These are phyloP conservation scores for Acrocephalus kingi DNA, from an alignment of 2,113 vertebrate species.

Conservation along the genomic window DNA sequence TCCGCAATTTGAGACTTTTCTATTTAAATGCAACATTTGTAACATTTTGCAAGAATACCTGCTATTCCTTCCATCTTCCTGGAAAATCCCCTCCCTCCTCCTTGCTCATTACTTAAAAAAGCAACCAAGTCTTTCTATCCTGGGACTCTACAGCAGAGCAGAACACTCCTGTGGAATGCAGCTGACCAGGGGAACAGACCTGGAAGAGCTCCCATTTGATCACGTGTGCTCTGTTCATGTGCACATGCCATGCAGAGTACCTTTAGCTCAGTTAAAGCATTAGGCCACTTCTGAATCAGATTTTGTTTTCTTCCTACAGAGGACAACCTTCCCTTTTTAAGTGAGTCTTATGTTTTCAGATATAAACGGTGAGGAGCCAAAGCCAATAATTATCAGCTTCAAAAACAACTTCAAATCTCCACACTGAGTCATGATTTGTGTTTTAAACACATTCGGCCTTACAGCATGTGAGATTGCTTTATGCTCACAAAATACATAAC, in stretches of 20 bases:
- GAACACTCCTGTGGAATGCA: not conserved
- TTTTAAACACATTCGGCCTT: not conserved
- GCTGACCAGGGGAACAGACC: not conserved
- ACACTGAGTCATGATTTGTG: slow-evolving; percentile 7
- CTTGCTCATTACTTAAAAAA: not conserved
- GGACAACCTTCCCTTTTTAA: not conserved
- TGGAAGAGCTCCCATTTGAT: not conserved
- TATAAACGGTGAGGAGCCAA: not conserved
- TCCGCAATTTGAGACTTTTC: slow-evolving; percentile 23
- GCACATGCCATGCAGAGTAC: not conserved
- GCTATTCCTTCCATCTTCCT: not conserved
- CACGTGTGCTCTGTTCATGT: not conserved
- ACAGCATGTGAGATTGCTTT: not conserved
- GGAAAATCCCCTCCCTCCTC: not conserved
- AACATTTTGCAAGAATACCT: slow-evolving; percentile 31
- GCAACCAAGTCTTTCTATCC: not conserved
- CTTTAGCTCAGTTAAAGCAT: not conserved
- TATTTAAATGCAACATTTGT: slow-evolving; percentile 59
- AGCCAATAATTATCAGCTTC: slow-evolving; percentile 21
- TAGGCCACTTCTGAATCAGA: not conserved
- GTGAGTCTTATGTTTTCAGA: not conserved
- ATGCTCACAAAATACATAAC: slow-evolving; percentile 12
- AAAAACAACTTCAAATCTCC: not conserved
- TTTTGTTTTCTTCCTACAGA: not conserved
- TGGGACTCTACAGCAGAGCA: not conserved